A percentile compares a stretch with the other conserved stretches of the same genome.
phyloP scores from a whole-genome alignment of 1,140 invertebrate species.

The Musca domestica region DNA sequence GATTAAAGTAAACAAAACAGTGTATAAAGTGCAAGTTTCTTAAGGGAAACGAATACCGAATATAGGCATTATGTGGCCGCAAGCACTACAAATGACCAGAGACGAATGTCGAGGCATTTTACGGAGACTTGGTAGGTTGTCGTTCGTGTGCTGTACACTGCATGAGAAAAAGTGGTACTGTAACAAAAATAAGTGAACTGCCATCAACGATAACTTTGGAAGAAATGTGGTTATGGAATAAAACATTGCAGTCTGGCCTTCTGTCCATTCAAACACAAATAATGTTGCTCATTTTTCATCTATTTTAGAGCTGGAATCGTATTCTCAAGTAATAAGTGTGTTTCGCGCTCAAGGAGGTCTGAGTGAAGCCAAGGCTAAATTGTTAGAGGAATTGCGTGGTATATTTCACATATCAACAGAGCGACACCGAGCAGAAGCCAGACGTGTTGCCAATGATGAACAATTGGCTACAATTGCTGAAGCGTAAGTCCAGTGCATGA shows the following conservation, averaged over 20 bases:
- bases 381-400: conserved; percentile 77
- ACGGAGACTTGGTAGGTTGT: conserved; percentile 69
- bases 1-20: conserved; percentile 3
- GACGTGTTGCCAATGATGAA: conserved; percentile 88
- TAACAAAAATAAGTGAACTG: conserved; percentile 24
- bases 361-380: conserved; percentile 77
- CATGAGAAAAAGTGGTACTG: conserved; percentile 13
- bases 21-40: conserved; percentile 16
- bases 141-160: conserved; percentile 12
- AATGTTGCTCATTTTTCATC: conserved; percentile 6
- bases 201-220: conserved; percentile 2
- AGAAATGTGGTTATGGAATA: conserved; percentile 14
- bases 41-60: conserved; percentile 24
- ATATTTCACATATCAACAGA: conserved; percentile 84
- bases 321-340: conserved; percentile 82
- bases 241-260: no score
- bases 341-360: conserved; percentile 88
- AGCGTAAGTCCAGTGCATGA: conserved; percentile 61
- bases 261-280: not conserved
- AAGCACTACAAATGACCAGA: conserved; percentile 71
- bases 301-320: conserved; percentile 82
- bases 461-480: conserved; percentile 82
- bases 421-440: conserved; percentile 84
- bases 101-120: conserved; percentile 85
- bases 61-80: conserved; percentile 64